Percentiles rank a stretch among this genome's conserved stretches.
Evolutionary conservation across 2,888 invertebrate species (phyloP).

Genomic region (Molorchus minor): DNA sequence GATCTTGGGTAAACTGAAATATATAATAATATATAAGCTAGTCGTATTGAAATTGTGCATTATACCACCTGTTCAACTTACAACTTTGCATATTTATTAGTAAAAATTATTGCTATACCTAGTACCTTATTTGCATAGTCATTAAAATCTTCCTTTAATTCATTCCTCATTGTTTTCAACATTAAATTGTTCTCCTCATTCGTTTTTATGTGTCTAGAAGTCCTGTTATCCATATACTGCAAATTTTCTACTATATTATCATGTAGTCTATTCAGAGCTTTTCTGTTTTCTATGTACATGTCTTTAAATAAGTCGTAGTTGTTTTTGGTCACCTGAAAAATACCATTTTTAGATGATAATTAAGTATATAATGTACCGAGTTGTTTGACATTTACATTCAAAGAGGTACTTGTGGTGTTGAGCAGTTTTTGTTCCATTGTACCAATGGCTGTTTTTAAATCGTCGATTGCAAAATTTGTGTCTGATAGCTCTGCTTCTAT

Average conservation of each 20-base stretch:
- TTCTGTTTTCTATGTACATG: conserved; percentile 28
- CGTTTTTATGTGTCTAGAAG: conserved; percentile 26
- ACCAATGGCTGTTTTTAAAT: conserved; percentile 52
- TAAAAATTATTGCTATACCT: neutral
- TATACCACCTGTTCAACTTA: no score
- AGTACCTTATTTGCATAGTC: conserved; percentile 56
- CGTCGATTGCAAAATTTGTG: conserved; percentile 56
- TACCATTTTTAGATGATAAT: neutral
- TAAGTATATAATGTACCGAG: neutral
- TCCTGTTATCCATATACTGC: conserved; percentile 38
- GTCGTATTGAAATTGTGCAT: no score
- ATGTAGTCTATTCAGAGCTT: conserved; percentile 36
- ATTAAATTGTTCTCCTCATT: conserved; percentile 36
- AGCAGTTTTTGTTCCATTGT: conserved; percentile 50
- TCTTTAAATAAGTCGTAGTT: conserved; percentile 23
- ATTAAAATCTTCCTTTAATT: conserved; percentile 53
- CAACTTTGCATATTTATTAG: no score
- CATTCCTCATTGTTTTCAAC: conserved; percentile 44
- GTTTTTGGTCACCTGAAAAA: conserved; percentile 32
- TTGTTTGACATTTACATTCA: no score
- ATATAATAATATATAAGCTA: no score
- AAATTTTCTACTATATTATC: conserved; percentile 37
- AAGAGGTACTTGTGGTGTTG: conserved; percentile 49
- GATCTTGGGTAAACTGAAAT: no score
- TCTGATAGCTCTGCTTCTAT: conserved; percentile 58